Percentiles rank a stretch among this genome's conserved stretches.
phyloP scores from a whole-genome alignment of 2,888 invertebrate genomes.

The Sinopyrophorus schimmeli region DNA sequence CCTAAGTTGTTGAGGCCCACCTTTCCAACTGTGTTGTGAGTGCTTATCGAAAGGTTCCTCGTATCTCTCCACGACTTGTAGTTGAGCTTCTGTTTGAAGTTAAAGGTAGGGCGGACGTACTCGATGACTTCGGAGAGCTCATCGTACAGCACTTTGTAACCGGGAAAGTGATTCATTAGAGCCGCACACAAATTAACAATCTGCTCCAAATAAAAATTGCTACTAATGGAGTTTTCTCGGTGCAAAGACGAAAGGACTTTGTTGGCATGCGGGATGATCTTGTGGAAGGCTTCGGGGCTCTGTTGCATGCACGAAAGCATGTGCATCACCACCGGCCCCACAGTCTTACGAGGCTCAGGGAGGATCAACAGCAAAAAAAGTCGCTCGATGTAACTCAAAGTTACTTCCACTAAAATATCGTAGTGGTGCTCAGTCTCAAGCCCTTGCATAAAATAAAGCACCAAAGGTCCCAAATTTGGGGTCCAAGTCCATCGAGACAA shows the following conservation, averaged over 20 bases:
- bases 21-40: slow-evolving; percentile 55
- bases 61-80: slow-evolving; percentile 53
- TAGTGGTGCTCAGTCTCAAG: slow-evolving; percentile 58
- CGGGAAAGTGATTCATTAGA: slow-evolving; percentile 59
- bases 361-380: slow-evolving; percentile 62
- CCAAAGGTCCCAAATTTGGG: slow-evolving; percentile 67
- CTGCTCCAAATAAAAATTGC: slow-evolving; percentile 58
- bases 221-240: slow-evolving; percentile 60
- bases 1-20: slow-evolving; percentile 82
- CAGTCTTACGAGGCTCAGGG: slow-evolving; percentile 60
- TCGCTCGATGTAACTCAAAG: slow-evolving; percentile 62
- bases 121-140: slow-evolving; percentile 48
- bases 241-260: slow-evolving; percentile 60
- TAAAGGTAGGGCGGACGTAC: slow-evolving; percentile 42
- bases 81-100: slow-evolving; percentile 46
- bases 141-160: slow-evolving; percentile 47
- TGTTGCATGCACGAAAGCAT: slow-evolving; percentile 66
- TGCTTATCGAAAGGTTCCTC: slow-evolving; percentile 37
- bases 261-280: slow-evolving; percentile 60
- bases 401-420: slow-evolving; percentile 61
- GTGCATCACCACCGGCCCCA: slow-evolving; percentile 66
- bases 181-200: slow-evolving; percentile 63
- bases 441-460: slow-evolving; percentile 67
- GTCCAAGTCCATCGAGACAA: slow-evolving; percentile 65
- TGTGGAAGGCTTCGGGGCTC: slow-evolving; percentile 64